These are phyloP conservation scores for Misgurnus anguillicaudatus DNA, from an alignment of 2,113 vertebrate species.

Conservation along the genomic window DNA sequence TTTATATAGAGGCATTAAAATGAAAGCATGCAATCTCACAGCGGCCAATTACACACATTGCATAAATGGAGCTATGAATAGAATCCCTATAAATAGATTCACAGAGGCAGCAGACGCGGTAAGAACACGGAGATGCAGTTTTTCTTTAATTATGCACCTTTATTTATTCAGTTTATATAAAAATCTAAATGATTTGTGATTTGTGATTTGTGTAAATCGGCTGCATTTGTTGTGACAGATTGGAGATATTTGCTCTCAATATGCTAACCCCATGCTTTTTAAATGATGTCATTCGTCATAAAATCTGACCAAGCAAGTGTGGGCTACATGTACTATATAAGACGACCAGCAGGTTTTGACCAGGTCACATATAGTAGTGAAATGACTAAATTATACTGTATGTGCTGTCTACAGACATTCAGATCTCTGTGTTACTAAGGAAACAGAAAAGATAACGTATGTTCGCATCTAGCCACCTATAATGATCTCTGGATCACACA, in stretches of 20 bases:
- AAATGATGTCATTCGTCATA: too few species aligned
- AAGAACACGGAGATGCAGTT: background rate
- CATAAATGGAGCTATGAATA: conserved; percentile 36
- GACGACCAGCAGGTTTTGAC: too few species aligned
- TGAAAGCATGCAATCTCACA: conserved; percentile 11
- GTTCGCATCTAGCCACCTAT: conserved; percentile 10
- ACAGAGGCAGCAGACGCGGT: background rate
- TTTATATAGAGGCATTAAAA: conserved; percentile 17
- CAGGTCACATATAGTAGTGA: too few species aligned
- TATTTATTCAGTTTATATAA: background rate
- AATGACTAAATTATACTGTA: too few species aligned
- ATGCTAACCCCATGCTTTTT: too few species aligned
- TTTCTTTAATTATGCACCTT: background rate
- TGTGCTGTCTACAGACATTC: background rate
- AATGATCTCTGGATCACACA: conserved; percentile 44
- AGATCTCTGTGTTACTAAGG: conserved; percentile 11
- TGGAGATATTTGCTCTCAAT: background rate
- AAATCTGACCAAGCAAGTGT: too few species aligned
- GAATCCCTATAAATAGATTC: conserved; percentile 50
- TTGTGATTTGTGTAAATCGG: too few species aligned
- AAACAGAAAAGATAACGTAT: conserved; percentile 1
- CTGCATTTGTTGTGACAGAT: too few species aligned
- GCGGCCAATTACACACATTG: conserved; percentile 1
- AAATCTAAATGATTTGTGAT: too few species aligned
- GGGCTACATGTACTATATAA: too few species aligned